Conservation (phyloP, 2,113 vertebrate genomes). For the Bubalus kerabau region DNA sequence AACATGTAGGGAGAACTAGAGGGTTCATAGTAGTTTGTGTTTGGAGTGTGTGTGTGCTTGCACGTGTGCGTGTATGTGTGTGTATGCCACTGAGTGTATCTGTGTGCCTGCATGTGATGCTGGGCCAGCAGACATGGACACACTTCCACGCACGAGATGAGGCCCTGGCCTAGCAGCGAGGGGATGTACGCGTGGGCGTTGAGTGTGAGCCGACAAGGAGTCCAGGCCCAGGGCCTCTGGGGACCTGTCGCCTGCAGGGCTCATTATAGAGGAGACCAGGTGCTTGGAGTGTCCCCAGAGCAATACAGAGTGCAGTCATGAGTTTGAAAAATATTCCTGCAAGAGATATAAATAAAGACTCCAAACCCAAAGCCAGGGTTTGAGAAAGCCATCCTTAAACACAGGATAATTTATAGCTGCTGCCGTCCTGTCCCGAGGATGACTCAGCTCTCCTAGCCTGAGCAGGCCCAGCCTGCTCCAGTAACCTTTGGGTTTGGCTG, state of each 20-base stretch:
- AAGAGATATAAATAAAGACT: constrained; percentile 83
- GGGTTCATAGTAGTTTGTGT: background rate
- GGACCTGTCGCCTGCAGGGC: constrained; percentile 54
- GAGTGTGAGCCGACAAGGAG: background rate
- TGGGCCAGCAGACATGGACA: background rate
- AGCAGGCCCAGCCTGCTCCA: constrained; percentile 65
- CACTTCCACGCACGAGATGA: background rate
- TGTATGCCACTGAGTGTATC: background rate
- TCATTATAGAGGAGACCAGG: constrained; percentile 80
- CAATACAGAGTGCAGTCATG: constrained; percentile 75
- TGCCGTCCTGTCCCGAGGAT: constrained; percentile 60
- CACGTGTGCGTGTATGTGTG: too few relatives aligned
- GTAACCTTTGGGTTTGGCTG: constrained; percentile 59
- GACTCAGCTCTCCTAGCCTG: constrained; percentile 67
- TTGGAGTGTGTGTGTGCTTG: background rate
- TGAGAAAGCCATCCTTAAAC: constrained; percentile 82
- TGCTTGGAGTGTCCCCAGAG: constrained; percentile 80
- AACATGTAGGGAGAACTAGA: background rate
- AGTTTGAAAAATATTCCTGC: constrained; percentile 82
- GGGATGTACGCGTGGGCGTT: background rate
- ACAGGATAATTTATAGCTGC: constrained; percentile 79
- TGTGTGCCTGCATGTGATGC: background rate
- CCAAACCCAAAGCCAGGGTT: constrained; percentile 73
- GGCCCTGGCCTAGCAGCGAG: background rate
- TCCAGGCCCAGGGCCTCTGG: background rate